Conservation (phyloP, 2,113 vertebrate genomes). For the Hippocampus zosterae region DNA sequence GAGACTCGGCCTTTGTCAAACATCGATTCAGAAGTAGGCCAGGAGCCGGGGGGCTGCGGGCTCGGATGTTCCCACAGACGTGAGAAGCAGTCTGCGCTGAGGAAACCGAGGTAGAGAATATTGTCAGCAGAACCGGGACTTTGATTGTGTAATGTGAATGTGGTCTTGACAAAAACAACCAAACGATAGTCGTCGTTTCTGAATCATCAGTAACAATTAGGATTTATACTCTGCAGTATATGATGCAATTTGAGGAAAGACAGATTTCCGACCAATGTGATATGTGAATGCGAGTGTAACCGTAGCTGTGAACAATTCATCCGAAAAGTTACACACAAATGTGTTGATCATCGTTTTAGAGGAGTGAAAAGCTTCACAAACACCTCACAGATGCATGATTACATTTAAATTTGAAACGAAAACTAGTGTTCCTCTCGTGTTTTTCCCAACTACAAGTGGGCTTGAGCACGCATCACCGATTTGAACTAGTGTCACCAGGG, state of each 20-base stretch:
- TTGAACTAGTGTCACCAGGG: no score
- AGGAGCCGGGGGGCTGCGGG: slow-evolving; percentile 57
- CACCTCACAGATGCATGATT: background rate
- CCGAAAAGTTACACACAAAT: slow-evolving; percentile 11
- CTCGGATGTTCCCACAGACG: slow-evolving; percentile 48
- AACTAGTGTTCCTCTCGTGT: no score
- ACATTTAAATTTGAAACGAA: no score
- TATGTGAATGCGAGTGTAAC: background rate
- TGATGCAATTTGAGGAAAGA: slow-evolving; percentile 56
- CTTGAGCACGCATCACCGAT: no score
- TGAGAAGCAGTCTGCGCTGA: slow-evolving; percentile 22
- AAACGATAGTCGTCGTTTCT: slow-evolving; percentile 29
- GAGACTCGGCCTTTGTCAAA: slow-evolving; percentile 64
- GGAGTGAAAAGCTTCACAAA: slow-evolving; percentile 2
- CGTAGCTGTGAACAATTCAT: slow-evolving; percentile 3
- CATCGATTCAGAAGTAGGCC: slow-evolving; percentile 70
- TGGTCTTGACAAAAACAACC: slow-evolving; percentile 37
- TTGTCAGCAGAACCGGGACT: slow-evolving; percentile 53
- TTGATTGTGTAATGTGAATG: slow-evolving; percentile 45
- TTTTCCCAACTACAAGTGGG: no score
- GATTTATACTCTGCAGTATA: slow-evolving; percentile 19
- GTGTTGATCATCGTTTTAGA: slow-evolving; percentile 15
- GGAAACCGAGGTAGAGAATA: slow-evolving; percentile 33
- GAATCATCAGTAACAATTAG: slow-evolving; percentile 30
- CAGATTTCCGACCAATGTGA: slow-evolving; percentile 27